Conservation (phyloP, 2,797 vertebrate genomes). For the Ptychobarbus kaznakovi region DNA sequence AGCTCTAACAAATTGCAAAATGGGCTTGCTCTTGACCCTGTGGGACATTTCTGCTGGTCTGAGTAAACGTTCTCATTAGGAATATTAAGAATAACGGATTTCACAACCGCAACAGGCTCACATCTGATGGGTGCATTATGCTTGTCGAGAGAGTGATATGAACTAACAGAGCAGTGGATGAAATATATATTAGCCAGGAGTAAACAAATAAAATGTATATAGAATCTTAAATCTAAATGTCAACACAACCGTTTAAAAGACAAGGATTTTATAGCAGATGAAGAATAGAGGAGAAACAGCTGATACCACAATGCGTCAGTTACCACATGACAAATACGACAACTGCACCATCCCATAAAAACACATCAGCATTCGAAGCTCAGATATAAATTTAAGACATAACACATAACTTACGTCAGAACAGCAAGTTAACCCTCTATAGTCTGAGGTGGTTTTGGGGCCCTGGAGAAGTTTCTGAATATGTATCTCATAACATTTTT, state of each 20-base stretch:
- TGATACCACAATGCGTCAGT: neutral
- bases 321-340: neutral
- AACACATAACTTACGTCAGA: neutral
- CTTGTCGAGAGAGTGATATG: slow-evolving; percentile 48
- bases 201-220: neutral
- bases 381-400: neutral
- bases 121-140: slow-evolving; percentile 44
- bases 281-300: slow-evolving; percentile 25
- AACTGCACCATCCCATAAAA: neutral
- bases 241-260: neutral
- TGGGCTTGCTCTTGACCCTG: slow-evolving; percentile 52
- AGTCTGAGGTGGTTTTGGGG: neutral
- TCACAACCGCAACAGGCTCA: slow-evolving; percentile 53
- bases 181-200: slow-evolving; percentile 43
- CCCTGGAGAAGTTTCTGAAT: neutral
- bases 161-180: slow-evolving; percentile 41
- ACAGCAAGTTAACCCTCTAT: neutral
- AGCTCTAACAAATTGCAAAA: slow-evolving; percentile 60
- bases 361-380: neutral
- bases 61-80: slow-evolving; percentile 59
- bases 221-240: slow-evolving; percentile 21
- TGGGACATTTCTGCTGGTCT: slow-evolving; percentile 46
- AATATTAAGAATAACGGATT: slow-evolving; percentile 57
- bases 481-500: neutral
- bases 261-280: slow-evolving; percentile 33